Evolutionary conservation across 2,888 invertebrate species (phyloP).

Genomic region (Pollenia amentaria): DNA sequence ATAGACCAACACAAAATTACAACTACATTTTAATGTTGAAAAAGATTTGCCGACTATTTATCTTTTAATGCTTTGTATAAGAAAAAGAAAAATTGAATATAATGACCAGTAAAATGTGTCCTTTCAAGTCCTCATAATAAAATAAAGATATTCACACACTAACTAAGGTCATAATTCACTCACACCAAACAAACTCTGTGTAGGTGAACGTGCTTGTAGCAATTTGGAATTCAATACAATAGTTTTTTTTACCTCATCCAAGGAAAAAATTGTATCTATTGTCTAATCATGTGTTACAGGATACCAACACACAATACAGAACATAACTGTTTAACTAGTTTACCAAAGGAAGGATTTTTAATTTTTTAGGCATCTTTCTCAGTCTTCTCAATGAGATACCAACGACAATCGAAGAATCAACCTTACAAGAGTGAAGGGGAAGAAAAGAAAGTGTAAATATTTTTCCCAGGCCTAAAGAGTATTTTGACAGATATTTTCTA

Average conservation of each 20-base stretch:
- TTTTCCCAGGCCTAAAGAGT: constrained; percentile 80
- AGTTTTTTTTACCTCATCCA: constrained; percentile 3
- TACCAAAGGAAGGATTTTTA: constrained; percentile 43
- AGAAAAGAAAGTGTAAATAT: constrained; percentile 78
- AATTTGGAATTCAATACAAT: constrained; percentile 43
- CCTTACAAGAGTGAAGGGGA: background rate
- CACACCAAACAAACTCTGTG: background rate
- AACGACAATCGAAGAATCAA: background rate
- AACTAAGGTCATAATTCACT: constrained; percentile 42
- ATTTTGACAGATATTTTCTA: constrained; percentile 80
- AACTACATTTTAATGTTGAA: constrained; percentile 65
- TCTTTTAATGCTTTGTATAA: background rate
- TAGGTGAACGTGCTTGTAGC: constrained; percentile 22
- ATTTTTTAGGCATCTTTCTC: constrained; percentile 39
- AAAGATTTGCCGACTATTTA: constrained; percentile 65
- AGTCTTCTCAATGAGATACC: constrained; percentile 44
- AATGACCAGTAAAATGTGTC: constrained; percentile 68
- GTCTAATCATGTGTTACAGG: constrained; percentile 49
- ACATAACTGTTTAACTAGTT: constrained; percentile 71
- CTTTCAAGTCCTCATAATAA: constrained; percentile 43
- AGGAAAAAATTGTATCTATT: constrained; percentile 53
- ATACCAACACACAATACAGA: constrained; percentile 35
- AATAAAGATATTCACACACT: constrained; percentile 69
- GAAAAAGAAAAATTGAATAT: constrained; percentile 43
- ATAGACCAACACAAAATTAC: constrained; percentile 47